Percentiles rank a stretch among this genome's conserved stretches.
Conservation (phyloP, 2,888 invertebrate genomes). For the Crossocerus cetratus region DNA sequence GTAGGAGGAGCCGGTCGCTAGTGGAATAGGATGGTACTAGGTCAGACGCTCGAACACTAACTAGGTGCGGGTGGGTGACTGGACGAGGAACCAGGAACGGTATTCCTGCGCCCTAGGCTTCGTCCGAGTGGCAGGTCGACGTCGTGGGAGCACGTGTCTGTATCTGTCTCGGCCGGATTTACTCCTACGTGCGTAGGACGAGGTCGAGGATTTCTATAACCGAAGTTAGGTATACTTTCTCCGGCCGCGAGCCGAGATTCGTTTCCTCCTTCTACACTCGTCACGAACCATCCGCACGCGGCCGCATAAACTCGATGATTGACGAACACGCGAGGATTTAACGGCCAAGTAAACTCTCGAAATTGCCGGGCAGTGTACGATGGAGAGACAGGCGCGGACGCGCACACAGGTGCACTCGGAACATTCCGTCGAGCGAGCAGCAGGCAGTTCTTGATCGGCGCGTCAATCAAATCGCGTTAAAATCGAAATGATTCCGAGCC, state of each 20-base stretch:
- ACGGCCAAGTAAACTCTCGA: neutral
- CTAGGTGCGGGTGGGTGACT: neutral
- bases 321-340: neutral
- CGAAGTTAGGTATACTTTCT: conserved; percentile 54
- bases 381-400: too few relatives aligned
- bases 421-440: too few relatives aligned
- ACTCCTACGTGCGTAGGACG: conserved; percentile 30
- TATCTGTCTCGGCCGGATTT: neutral
- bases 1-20: neutral
- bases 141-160: neutral
- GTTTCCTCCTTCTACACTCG: conserved; percentile 55
- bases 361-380: neutral
- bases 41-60: neutral
- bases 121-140: neutral
- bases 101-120: neutral
- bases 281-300: conserved; percentile 31
- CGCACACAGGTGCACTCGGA: too few relatives aligned
- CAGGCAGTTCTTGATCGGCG: too few relatives aligned
- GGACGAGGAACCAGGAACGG: neutral
- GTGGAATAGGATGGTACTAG: neutral
- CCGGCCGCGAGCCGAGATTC: conserved; percentile 24
- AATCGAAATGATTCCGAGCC: too few relatives aligned
- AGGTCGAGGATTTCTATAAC: conserved; percentile 50
- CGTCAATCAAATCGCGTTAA: too few relatives aligned
- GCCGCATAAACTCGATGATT: neutral